Evolutionary conservation across 2,797 vertebrate species (phyloP), one percentile per base, ranked within the genome.

Genomic region (Lepus oiostolus): DNA sequence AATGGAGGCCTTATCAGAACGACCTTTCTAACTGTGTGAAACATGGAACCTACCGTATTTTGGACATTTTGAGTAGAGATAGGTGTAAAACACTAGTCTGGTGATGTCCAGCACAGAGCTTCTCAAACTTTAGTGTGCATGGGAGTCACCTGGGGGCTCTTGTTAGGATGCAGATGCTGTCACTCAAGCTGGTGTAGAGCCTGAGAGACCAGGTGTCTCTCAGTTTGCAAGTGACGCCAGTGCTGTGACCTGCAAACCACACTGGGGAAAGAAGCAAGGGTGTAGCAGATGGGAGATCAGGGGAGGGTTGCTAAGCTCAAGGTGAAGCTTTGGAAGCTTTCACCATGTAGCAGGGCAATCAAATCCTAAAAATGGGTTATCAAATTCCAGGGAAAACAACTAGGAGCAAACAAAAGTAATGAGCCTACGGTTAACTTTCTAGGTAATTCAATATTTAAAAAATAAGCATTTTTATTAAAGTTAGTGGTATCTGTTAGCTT

Each of bases 381-480:
- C 85, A 86, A 90, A 85, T 68, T 58, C n/a, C 54, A 54, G 67
- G 16, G 76, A 67, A 52, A 90, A 93, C 30, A 88, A 67, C 32
- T 68, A 19, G 32, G 50, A 12, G 32, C 22, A 52, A 76, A 58
- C 32, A 70, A 47, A 58, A 84, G 47, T 72, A 67, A 38, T 52
- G 28, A 80, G 13, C 38, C 4, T 58, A 84, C 8, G 22, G 13
- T 86, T 50, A 88, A 76, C 47, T 58, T 74, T 79, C 38, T 24
- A 88, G 38, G 67, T 63, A 93, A 92, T 76, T 32, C 42, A 70
- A 3, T 47, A 63, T 83, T 90, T 54, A 35, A 38, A 94, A 93
- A 87, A 19, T 76, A 75, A 65, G 68, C 42, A 65, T 80, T 88
- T 75, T 50, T 63, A 47, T 74, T 80, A 71, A 75, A 17, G 13